Evolutionary conservation across 2,888 invertebrate species (phyloP).

Genomic region (Ectropis crepuscularia): DNA sequence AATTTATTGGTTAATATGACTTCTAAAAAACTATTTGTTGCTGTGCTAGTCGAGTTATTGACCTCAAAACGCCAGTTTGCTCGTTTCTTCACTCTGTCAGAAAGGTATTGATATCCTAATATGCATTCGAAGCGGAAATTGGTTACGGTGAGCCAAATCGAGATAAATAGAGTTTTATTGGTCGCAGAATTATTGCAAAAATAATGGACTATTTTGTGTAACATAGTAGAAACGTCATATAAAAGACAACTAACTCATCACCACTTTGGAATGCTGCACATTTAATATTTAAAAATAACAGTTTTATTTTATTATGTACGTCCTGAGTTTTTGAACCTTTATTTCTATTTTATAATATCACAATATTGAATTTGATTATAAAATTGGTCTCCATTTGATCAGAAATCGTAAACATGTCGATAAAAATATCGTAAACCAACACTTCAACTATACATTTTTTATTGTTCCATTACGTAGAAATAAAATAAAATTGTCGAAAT

Average conservation of each 20-base stretch:
- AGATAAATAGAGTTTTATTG: too few species aligned
- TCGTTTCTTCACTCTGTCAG: too few species aligned
- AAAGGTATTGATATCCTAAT: too few species aligned
- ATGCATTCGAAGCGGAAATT: too few species aligned
- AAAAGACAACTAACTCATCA: slow-evolving; percentile 37
- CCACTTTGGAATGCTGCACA: not conserved
- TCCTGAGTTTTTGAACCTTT: slow-evolving; percentile 10
- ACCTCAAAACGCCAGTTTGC: too few species aligned
- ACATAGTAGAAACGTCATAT: slow-evolving; percentile 6
- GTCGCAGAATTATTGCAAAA: too few species aligned
- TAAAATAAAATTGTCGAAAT: slow-evolving; percentile 16
- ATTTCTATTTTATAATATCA: slow-evolving; percentile 17
- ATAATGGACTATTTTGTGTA: not conserved
- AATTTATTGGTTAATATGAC: too few species aligned
- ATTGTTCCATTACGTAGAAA: slow-evolving; percentile 18
- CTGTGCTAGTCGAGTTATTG: too few species aligned
- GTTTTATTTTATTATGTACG: slow-evolving; percentile 9
- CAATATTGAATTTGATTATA: slow-evolving; percentile 12
- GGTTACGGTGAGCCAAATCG: too few species aligned
- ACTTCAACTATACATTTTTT: slow-evolving; percentile 19
- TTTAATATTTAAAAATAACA: slow-evolving; percentile 9
- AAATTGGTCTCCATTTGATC: slow-evolving; percentile 19
- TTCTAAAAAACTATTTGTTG: too few species aligned
- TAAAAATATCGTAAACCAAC: slow-evolving; percentile 28
- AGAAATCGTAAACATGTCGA: slow-evolving; percentile 24